Percentiles rank a stretch among this genome's conserved stretches.
Evolutionary conservation across 2,797 vertebrate species (phyloP).

Genomic region (Gallinago solitaria): DNA sequence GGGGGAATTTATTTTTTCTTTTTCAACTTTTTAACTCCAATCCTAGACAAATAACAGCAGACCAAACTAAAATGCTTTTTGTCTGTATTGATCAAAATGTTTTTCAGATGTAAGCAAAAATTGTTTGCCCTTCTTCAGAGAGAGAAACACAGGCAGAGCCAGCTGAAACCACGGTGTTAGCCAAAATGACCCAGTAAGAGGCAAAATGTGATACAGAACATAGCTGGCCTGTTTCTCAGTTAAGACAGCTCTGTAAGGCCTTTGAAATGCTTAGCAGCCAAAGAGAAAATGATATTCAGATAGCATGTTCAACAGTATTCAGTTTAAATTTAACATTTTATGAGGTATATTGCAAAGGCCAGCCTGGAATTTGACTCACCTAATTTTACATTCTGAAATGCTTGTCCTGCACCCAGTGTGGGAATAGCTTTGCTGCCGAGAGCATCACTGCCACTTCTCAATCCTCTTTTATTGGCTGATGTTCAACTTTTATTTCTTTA

Average conservation of each 20-base stretch:
- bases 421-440: background rate
- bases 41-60: background rate
- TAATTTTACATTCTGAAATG: background rate
- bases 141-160: background rate
- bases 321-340: constrained; percentile 13
- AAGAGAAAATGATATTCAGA: constrained; percentile 8
- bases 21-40: background rate
- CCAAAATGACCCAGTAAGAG: background rate
- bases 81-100: background rate
- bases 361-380: background rate
- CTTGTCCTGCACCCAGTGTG: background rate
- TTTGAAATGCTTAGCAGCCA: background rate
- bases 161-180: background rate
- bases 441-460: background rate
- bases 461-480: background rate
- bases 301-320: background rate
- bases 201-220: background rate
- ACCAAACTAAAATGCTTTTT: background rate
- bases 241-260: background rate
- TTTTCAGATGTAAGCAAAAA: background rate
- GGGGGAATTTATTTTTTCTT: accelerated
- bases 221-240: background rate
- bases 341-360: background rate
- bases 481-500: constrained; percentile 48
- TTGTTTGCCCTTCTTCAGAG: background rate